These are phyloP conservation scores for Otolemur crassicaudatus DNA, from an alignment of 2,797 vertebrate genomes.

Conservation along the genomic window DNA sequence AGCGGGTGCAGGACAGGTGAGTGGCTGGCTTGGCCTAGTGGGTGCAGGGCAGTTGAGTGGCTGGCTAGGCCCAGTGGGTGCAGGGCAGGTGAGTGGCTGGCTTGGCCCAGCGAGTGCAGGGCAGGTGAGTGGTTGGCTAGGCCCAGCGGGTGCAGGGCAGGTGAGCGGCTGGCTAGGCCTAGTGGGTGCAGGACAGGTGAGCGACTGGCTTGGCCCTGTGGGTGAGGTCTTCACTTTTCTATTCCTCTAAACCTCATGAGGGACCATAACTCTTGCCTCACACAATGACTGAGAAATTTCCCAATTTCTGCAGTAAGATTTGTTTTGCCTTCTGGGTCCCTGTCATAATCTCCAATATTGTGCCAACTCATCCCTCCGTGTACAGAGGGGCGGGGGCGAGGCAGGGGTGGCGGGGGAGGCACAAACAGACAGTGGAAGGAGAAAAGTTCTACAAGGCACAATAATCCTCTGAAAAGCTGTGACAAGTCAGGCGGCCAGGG, in stretches of 20 bases:
- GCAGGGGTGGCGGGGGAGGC: not conserved
- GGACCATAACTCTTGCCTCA: not conserved
- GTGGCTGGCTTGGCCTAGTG: not conserved
- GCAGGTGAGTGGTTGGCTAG: too few species aligned
- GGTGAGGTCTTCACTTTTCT: not conserved
- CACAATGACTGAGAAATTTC: constrained; percentile 55
- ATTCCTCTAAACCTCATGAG: not conserved
- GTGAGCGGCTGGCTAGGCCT: not conserved
- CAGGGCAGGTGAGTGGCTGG: not conserved
- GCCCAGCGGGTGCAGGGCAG: too few species aligned
- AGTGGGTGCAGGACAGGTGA: not conserved
- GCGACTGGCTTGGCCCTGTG: not conserved
- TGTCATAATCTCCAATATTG: constrained; percentile 59
- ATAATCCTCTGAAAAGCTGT: constrained; percentile 74
- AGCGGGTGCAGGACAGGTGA: too few species aligned
- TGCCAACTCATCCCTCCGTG: constrained; percentile 47
- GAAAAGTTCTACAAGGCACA: constrained; percentile 70
- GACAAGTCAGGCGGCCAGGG: constrained; percentile 74
- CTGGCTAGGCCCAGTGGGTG: too few species aligned
- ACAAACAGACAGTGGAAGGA: not conserved
- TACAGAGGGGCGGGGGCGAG: not conserved
- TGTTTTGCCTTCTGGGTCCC: constrained; percentile 69
- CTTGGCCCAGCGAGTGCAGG: not conserved
- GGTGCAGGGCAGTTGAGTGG: not conserved
- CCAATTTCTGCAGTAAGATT: constrained; percentile 49